Percentiles rank a stretch among this genome's conserved stretches.
Evolutionary conservation across 1,140 invertebrate genomes (phyloP).

Genomic region (Bombus waltoni): DNA sequence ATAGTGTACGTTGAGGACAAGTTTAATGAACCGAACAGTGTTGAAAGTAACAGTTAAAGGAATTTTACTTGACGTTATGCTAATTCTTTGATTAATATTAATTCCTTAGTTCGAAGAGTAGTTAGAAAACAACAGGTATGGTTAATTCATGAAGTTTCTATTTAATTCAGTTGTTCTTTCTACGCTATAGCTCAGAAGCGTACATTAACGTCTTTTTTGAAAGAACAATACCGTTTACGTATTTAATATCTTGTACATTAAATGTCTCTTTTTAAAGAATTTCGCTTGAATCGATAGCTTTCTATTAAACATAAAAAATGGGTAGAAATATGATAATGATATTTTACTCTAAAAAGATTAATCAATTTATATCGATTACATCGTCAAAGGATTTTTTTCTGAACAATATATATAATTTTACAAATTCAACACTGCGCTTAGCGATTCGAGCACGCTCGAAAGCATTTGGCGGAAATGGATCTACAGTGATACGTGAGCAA

Average conservation of each 20-base stretch:
- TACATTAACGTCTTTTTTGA: too few relatives aligned
- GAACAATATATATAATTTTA: background rate
- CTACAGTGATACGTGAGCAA: background rate
- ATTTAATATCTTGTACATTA: background rate
- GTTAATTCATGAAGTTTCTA: background rate
- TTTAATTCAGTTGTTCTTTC: too few relatives aligned
- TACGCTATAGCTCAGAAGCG: background rate
- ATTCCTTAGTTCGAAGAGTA: background rate
- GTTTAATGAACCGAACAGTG: background rate
- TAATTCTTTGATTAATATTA: background rate
- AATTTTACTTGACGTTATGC: background rate
- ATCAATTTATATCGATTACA: too few relatives aligned
- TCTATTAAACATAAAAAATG: too few relatives aligned
- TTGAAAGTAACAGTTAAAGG: background rate
- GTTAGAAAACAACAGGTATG: too few relatives aligned
- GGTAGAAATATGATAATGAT: too few relatives aligned
- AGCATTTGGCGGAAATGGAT: constrained; percentile 12
- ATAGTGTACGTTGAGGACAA: background rate
- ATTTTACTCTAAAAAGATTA: too few relatives aligned
- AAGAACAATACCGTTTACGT: background rate
- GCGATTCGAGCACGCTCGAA: constrained; percentile 34
- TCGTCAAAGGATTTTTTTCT: background rate
- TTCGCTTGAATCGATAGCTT: background rate
- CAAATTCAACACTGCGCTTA: constrained; percentile 13
- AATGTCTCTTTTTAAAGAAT: background rate